Evolutionary conservation across 2,888 invertebrate species (phyloP).

Genomic region (Drosophila borealis): DNA sequence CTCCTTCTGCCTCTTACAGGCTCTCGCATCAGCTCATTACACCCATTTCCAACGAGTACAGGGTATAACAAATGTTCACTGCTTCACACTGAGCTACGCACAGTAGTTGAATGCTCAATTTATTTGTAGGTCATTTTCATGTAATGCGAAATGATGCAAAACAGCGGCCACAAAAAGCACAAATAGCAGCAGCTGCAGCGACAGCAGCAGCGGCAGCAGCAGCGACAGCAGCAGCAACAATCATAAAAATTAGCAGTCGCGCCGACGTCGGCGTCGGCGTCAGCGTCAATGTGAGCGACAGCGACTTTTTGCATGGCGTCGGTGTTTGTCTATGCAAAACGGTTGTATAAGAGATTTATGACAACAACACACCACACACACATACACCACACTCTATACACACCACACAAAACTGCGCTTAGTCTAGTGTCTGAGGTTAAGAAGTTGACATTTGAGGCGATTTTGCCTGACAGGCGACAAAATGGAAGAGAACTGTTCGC

Average conservation of each 20-base stretch:
- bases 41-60: background rate
- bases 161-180: conserved; percentile 29
- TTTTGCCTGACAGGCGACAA: conserved; percentile 50
- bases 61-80: conserved; percentile 8
- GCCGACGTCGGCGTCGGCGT: background rate
- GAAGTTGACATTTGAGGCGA: conserved; percentile 66
- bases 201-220: conserved; percentile 7
- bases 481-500: conserved; percentile 36
- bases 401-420: conserved; percentile 7
- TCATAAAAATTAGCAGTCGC: conserved; percentile 33
- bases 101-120: conserved; percentile 45
- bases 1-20: too few relatives aligned
- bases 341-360: conserved; percentile 65
- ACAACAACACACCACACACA: conserved; percentile 32
- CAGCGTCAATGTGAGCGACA: conserved; percentile 17
- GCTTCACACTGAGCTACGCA: conserved; percentile 12
- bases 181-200: conserved; percentile 6
- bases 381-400: conserved; percentile 1
- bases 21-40: background rate
- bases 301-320: conserved; percentile 45
- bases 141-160: conserved; percentile 53
- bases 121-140: conserved; percentile 76
- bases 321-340: conserved; percentile 60
- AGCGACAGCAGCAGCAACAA: conserved; percentile 6
- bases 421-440: conserved; percentile 53